Base-by-base conservation (phyloP, 2,888 invertebrate species). In the Eugnorisma glareosa region DNA sequence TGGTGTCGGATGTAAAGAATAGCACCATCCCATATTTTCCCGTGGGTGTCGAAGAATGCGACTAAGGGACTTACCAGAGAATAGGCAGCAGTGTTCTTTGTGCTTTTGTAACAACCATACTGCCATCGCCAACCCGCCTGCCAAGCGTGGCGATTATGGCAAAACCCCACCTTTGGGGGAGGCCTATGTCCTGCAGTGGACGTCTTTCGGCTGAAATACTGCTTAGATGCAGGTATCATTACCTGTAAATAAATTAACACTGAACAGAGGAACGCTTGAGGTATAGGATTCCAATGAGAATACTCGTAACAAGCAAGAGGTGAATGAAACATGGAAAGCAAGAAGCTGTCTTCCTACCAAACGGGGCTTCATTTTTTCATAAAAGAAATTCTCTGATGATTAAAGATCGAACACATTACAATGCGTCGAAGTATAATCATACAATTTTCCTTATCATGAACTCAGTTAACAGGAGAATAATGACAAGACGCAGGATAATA, bases 401-500 rank as follows among this genome's bases (percentile, higher is more conserved):
- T 68, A 73, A 54, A 75, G 59, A 68, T 61, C 28, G 61, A 28
- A 31, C 13, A 28, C 37, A 85, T 85, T 74, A 69, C 64, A 85
- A 72, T 68, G 61, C 75, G 66, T 75, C 74, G 40, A 82, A 83
- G 75, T 77, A 76, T 75, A 83, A 77, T 80, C 76, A 67, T 67
- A 80, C 73, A 86, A 75, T 83, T 86, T 83, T 37, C 70, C 72
- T 84, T 71, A 86, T 76, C 75, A 73, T 40, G 64, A 67, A 59
- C 21, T 35, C 77, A 72, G 66, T 66, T 71, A 75, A 69, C 61
- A 70, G 63, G 48, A 63, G 68, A 78, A 75, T 86, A 78, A 84
- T 81, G 75, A 83, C 68, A 73, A 66, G 67, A 77, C 73, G 48
- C 69, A 72, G 77, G 73, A 79, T 80, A 84, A 85, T 84, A 88